A percentile compares a stretch with the other conserved stretches of the same genome.
These are phyloP conservation scores for Balanococcus diminutus DNA, from an alignment of 2,888 invertebrate species.

Conservation along the genomic window DNA sequence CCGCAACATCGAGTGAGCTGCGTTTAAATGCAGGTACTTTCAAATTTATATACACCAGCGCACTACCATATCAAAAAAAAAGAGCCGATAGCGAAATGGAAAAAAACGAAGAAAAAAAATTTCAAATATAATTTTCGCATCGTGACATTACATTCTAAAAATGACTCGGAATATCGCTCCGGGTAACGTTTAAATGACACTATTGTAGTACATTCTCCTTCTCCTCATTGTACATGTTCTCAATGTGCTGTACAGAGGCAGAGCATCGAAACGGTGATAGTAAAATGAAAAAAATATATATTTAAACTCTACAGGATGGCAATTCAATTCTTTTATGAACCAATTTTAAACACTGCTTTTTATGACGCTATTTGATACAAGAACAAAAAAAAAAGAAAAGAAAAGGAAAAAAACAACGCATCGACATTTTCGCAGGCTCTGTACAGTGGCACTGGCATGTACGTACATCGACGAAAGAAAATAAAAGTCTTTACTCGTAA, in stretches of 20 bases:
- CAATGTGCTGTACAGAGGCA: not conserved
- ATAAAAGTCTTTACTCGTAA: constrained; percentile 21
- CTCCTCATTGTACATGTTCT: not conserved
- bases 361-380: not conserved
- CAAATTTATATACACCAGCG: not conserved
- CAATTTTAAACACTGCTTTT: constrained; percentile 9
- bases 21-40: not conserved
- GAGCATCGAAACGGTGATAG: not conserved
- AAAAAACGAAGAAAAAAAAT: not conserved
- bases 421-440: constrained; percentile 8
- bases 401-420: not conserved
- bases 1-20: not conserved
- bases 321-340: constrained; percentile 13
- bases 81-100: not conserved
- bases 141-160: constrained; percentile 23
- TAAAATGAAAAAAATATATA: not conserved
- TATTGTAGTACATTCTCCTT: constrained; percentile 24
- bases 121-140: constrained; percentile 13
- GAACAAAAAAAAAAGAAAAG: not conserved
- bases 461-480: not conserved
- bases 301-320: constrained; percentile 9
- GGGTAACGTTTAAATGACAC: constrained; percentile 27
- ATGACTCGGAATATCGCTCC: not conserved
- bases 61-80: not conserved
- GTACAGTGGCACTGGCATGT: not conserved